Evolutionary conservation across 2,113 vertebrate genomes (phyloP).

Genomic region (Clupea harengus): DNA sequence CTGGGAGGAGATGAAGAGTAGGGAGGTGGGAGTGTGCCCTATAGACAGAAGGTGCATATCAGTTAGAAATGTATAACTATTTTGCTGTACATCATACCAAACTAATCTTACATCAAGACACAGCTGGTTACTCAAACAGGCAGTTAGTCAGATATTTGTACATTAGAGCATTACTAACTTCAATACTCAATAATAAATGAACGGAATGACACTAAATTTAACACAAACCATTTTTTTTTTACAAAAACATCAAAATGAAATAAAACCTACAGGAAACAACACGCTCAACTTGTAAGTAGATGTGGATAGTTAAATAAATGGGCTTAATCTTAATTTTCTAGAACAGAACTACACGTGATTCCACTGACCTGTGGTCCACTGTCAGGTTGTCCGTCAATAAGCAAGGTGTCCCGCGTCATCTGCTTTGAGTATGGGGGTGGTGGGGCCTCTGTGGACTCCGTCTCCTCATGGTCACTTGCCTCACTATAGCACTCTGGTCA

Average conservation of each 20-base stretch:
- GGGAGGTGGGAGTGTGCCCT: slow-evolving; percentile 73
- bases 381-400: slow-evolving; percentile 50
- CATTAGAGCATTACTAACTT: too few relatives aligned
- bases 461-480: slow-evolving; percentile 91
- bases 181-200: too few relatives aligned
- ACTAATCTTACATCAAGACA: too few relatives aligned
- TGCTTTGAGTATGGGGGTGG: slow-evolving; percentile 75
- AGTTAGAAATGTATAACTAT: background rate
- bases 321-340: background rate
- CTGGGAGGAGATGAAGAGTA: slow-evolving; percentile 73
- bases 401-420: slow-evolving; percentile 55
- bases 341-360: background rate
- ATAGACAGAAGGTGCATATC: slow-evolving; percentile 7
- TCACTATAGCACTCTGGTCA: slow-evolving; percentile 89
- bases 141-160: too few relatives aligned
- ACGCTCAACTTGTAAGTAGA: background rate
- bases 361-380: slow-evolving; percentile 59
- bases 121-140: too few relatives aligned
- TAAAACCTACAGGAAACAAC: background rate
- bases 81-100: too few relatives aligned
- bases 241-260: too few relatives aligned
- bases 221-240: too few relatives aligned
- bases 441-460: slow-evolving; percentile 78
- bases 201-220: too few relatives aligned
- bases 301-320: too few relatives aligned